Evolutionary conservation across 2,888 invertebrate genomes (phyloP).

Genomic region (Arctia plantaginis): DNA sequence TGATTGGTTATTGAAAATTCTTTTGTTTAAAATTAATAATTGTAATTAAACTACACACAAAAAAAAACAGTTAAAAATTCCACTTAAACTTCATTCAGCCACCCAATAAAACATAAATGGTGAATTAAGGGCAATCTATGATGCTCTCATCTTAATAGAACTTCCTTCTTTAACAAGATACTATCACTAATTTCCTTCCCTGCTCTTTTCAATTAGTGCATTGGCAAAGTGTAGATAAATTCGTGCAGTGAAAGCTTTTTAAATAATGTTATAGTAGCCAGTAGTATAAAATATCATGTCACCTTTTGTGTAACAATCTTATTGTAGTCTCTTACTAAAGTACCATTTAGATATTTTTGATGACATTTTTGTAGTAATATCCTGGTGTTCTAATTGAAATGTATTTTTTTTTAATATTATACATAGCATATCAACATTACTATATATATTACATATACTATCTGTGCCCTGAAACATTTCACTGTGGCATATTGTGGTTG

Average conservation of each 20-base stretch:
- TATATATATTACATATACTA: too few species aligned
- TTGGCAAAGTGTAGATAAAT: not conserved
- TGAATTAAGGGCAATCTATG: slow-evolving; percentile 83
- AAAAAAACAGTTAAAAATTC: slow-evolving; percentile 12
- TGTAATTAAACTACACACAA: not conserved
- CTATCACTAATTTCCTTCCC: slow-evolving; percentile 58
- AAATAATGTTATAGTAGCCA: not conserved
- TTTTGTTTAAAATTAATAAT: too few species aligned
- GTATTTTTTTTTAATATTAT: too few species aligned
- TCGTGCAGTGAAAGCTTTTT: not conserved
- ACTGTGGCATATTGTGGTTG: too few species aligned
- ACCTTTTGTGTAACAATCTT: not conserved
- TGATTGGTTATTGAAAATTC: not conserved
- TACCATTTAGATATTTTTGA: not conserved
- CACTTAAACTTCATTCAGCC: slow-evolving; percentile 37
- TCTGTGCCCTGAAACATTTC: too few species aligned
- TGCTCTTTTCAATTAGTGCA: slow-evolving; percentile 51
- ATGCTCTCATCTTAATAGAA: slow-evolving; percentile 77
- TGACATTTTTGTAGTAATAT: not conserved
- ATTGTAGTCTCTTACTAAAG: not conserved
- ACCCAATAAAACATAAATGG: slow-evolving; percentile 67
- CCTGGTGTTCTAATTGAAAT: too few species aligned
- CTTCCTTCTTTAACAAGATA: slow-evolving; percentile 76
- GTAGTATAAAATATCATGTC: not conserved
- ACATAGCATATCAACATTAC: too few species aligned